A percentile compares a stretch with the other conserved stretches of the same genome.
phyloP scores from a whole-genome alignment of 2,797 vertebrate genomes.

The Ceyx erithaca region DNA sequence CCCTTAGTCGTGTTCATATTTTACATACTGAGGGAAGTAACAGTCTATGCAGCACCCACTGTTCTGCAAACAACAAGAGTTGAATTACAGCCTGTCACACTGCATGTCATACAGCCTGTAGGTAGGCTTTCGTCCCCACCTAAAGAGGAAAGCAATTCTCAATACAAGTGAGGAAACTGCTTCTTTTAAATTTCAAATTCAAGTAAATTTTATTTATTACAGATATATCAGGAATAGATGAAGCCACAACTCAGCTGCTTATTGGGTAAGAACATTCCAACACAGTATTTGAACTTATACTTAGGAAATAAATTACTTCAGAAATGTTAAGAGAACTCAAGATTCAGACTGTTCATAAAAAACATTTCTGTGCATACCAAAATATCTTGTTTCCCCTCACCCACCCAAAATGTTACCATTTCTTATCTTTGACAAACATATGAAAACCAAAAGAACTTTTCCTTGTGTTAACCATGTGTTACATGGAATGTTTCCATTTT shows the following conservation, averaged over 20 bases:
- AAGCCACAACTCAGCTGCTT: neutral
- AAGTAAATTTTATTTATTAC: neutral
- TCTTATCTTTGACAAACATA: too few relatives aligned
- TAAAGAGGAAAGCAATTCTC: neutral
- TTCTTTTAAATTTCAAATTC: neutral
- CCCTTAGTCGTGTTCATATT: neutral
- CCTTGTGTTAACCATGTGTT: too few relatives aligned
- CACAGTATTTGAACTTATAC: too few relatives aligned
- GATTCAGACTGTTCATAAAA: too few relatives aligned
- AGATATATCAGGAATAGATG: neutral
- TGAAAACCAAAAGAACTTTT: too few relatives aligned
- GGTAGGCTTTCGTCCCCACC: neutral
- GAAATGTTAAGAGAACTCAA: too few relatives aligned
- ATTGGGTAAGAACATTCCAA: too few relatives aligned
- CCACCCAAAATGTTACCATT: too few relatives aligned
- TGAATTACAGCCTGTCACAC: neutral
- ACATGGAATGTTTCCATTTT: too few relatives aligned
- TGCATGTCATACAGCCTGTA: neutral
- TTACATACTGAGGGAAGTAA: neutral
- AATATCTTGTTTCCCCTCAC: too few relatives aligned
- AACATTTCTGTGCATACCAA: too few relatives aligned
- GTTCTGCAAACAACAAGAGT: neutral
- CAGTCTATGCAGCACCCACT: fast-evolving
- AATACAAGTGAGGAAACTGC: neutral
- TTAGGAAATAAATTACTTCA: too few relatives aligned